These are phyloP conservation scores for Drosophila parvula DNA, from an alignment of 1,140 invertebrate species.

Conservation along the genomic window DNA sequence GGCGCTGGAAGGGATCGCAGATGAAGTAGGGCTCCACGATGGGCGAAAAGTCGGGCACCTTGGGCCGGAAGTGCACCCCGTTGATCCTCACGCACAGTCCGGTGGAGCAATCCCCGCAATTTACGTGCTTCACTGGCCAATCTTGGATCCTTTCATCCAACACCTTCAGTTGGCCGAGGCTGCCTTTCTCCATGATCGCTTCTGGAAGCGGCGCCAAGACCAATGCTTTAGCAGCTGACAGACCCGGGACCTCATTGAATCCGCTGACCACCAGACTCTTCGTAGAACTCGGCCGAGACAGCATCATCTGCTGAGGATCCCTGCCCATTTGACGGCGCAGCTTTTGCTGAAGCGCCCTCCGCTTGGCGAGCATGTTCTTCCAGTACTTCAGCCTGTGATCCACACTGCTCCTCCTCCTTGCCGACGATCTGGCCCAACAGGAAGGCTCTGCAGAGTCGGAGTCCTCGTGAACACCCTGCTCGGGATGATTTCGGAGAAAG, in stretches of 20 bases:
- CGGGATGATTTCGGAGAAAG: constrained; percentile 22
- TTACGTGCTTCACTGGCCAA: not conserved
- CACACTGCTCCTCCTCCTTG: constrained; percentile 17
- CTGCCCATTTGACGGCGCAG: constrained; percentile 31
- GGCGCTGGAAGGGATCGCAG: constrained; percentile 57
- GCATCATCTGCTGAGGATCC: constrained; percentile 25
- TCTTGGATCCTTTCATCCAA: not conserved
- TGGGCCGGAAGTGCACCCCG: constrained; percentile 33
- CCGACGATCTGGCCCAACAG: not conserved
- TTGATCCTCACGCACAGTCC: constrained; percentile 53
- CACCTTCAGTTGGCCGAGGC: not conserved
- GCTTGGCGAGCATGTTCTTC: constrained; percentile 59
- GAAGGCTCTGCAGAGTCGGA: constrained; percentile 8
- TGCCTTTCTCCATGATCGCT: not conserved
- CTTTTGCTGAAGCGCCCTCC: constrained; percentile 36
- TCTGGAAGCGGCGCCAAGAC: not conserved
- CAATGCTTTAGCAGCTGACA: constrained; percentile 3
- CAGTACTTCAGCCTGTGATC: constrained; percentile 69
- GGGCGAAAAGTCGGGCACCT: constrained; percentile 44
- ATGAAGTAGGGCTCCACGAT: constrained; percentile 53
- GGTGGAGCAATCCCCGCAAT: not conserved
- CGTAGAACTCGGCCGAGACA: constrained; percentile 14
- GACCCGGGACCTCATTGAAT: not conserved
- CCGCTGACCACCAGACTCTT: not conserved
- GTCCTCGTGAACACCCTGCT: not conserved